Base-by-base conservation (phyloP, 2,113 vertebrate genomes). In the Cephalopholis sonnerati region DNA sequence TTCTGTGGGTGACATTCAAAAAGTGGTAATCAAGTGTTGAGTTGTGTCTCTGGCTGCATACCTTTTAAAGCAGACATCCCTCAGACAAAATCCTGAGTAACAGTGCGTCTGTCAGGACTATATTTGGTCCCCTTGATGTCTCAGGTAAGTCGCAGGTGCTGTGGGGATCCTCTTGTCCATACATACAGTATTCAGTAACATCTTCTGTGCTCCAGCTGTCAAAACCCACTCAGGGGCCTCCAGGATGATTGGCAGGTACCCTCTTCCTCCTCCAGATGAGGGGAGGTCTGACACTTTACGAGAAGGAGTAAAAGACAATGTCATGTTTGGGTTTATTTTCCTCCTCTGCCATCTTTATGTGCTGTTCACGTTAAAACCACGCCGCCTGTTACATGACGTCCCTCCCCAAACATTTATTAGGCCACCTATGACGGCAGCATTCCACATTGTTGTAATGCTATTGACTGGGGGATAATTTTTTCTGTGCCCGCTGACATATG, bases 241-340 rank as follows among this genome's bases (percentile, higher is more conserved):
- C 7, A 17, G 65, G 73, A 82, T 94, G 93, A 94, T 90, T 93
- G 90, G 87, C 88, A 94, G 86, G 85, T 92, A 44, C 92, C 76
- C 72, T 86, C 74, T 78, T 92, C 74, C 71, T 79, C 68, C 58
- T 91, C 41, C 83, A 92, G 87, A 83, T 82, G 76, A 87, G 84
- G 79, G 79, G 50, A 63, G 91, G 91, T 93, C 55, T 66, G 58
- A 87, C 81, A 41, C 67, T 92, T 93, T 93, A 94, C 80, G 67
- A 73, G 72, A 70, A 88, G 62, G 62, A 75, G 83, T 83, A 65
- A 86, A 91, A 85, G 90, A 46, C 74, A 73, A 81, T 79, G 48
- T 90, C 73, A 84, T 72, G 57, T 91, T 77, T 82, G 50, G 61
- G 64, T 89, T 86, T 89, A 89, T 87, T 67, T 74, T 80, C 67